Percentiles rank a stretch among this genome's conserved stretches.
phyloP scores from a whole-genome alignment of 1,140 invertebrate genomes.

The Streblospio benedicti region DNA sequence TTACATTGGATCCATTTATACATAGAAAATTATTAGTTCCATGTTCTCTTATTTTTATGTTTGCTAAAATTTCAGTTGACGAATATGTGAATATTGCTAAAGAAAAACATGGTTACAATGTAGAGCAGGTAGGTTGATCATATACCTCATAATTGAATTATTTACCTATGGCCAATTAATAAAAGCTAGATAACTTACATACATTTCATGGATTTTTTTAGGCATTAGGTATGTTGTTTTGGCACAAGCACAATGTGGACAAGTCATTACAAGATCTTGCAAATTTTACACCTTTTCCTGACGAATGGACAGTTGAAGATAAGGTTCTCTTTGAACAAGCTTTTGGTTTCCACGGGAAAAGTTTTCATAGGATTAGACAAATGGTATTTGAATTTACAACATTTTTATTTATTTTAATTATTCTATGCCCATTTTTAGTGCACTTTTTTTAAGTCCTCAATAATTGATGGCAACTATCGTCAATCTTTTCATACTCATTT shows the following conservation, averaged over 20 bases:
- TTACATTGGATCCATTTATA: too few species aligned
- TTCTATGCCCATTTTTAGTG: too few species aligned
- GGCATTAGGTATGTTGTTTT: constrained; percentile 93
- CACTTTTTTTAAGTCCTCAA: too few species aligned
- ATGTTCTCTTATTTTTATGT: constrained; percentile 6
- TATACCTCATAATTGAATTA: too few species aligned
- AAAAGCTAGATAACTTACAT: too few species aligned
- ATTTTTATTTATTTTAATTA: too few species aligned
- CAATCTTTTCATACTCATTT: too few species aligned
- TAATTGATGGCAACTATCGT: too few species aligned
- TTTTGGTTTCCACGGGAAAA: constrained; percentile 96
- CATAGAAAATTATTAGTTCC: too few species aligned
- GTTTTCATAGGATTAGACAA: constrained; percentile 91
- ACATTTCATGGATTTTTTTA: too few species aligned
- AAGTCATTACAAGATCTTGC: constrained; percentile 83
- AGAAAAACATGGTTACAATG: constrained; percentile 95
- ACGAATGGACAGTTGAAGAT: constrained; percentile 97
- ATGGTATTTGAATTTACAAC: constrained; percentile 63
- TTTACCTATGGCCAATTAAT: too few species aligned
- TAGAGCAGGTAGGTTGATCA: constrained; percentile 72
- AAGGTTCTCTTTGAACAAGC: constrained; percentile 97
- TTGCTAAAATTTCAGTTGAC: constrained; percentile 63
- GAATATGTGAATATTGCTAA: constrained; percentile 90
- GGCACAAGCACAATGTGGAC: constrained; percentile 94
- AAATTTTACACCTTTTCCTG: constrained; percentile 94